These are phyloP conservation scores for Aphidius ervi DNA, from an alignment of 1,140 invertebrate species.

Conservation along the genomic window DNA sequence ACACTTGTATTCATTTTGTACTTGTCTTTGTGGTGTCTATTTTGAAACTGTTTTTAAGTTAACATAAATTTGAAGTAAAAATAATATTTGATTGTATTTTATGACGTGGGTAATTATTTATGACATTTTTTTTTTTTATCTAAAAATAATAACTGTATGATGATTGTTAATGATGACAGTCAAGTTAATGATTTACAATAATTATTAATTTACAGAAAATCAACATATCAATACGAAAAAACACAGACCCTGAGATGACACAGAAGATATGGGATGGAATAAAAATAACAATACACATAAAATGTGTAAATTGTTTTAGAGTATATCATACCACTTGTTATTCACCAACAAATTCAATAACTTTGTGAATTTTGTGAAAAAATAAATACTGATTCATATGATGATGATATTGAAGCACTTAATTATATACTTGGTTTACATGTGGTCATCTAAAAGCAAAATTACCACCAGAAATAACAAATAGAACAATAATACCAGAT, in stretches of 20 bases:
- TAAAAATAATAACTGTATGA: no score
- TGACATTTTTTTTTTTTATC: neutral
- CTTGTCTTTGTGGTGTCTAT: neutral
- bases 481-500: slow-evolving; percentile 45
- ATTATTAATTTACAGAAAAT: slow-evolving; percentile 6
- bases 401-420: slow-evolving; percentile 34
- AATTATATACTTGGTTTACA: slow-evolving; percentile 46
- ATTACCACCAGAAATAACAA: slow-evolving; percentile 45
- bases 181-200: no score
- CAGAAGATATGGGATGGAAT: slow-evolving; percentile 48
- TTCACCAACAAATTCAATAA: slow-evolving; percentile 27
- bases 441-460: slow-evolving; percentile 49
- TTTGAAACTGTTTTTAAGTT: neutral
- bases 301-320: slow-evolving; percentile 42
- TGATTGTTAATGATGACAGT: no score
- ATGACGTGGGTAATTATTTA: neutral
- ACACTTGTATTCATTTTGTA: slow-evolving; percentile 22
- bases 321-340: slow-evolving; percentile 44
- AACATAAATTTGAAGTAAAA: no score
- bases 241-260: slow-evolving; percentile 41
- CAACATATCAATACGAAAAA: slow-evolving; percentile 40
- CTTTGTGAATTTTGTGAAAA: slow-evolving; percentile 45
- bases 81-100: no score
- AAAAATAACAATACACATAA: slow-evolving; percentile 42
- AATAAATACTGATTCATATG: slow-evolving; percentile 36